Evolutionary conservation across 2,113 vertebrate species (phyloP).

Genomic region (Propithecus coquereli): DNA sequence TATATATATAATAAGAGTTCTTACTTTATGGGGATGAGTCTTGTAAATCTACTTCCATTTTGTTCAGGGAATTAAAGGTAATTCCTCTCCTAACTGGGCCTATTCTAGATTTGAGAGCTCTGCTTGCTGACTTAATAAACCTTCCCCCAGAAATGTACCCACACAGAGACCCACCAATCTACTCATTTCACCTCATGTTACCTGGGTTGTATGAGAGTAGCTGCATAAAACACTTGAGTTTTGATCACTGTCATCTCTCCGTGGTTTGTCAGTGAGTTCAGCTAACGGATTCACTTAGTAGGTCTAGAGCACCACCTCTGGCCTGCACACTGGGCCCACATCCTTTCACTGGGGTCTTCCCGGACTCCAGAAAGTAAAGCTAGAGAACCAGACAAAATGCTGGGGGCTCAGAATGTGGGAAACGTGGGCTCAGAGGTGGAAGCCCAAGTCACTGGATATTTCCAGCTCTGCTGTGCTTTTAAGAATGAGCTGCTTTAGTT

Average conservation of each 20-base stretch:
- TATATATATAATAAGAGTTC: background rate
- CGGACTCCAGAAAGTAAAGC: background rate
- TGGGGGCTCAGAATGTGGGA: background rate
- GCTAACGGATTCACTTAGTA: background rate
- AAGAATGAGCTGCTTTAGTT: background rate
- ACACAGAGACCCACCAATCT: constrained; percentile 21
- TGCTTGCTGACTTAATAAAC: constrained; percentile 33
- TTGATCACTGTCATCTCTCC: background rate
- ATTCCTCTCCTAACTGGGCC: background rate
- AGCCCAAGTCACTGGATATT: background rate
- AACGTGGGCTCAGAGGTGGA: background rate
- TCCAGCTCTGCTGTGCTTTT: background rate
- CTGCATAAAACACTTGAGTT: background rate
- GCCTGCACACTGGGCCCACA: background rate
- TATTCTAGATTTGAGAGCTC: constrained; percentile 12
- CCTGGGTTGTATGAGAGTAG: background rate
- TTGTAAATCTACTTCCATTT: constrained; percentile 54
- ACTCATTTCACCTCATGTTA: background rate
- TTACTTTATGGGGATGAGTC: constrained; percentile 47
- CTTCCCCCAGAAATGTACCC: constrained; percentile 1
- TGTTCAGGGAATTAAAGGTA: constrained; percentile 52
- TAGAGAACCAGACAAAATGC: background rate
- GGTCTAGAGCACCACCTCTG: background rate
- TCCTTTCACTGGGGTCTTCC: background rate
- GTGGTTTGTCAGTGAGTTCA: background rate